Base-by-base conservation (phyloP, 2,797 vertebrate species). In the Lagodon rhomboides region DNA sequence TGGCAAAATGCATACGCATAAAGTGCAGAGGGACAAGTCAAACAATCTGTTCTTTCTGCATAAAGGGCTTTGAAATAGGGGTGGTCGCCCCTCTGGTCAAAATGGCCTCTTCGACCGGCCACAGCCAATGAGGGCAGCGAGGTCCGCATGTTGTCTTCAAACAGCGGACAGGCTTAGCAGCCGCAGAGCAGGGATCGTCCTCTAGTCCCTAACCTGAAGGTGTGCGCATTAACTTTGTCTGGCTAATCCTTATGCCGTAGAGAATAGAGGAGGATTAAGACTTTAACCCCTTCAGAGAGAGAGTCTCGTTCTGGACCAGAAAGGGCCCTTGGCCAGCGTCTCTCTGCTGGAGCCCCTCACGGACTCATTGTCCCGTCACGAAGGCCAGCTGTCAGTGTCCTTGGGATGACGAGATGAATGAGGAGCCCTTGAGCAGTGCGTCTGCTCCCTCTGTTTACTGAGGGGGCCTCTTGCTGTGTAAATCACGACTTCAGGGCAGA, bases 361-460 rank as follows among this genome's bases (percentile, higher is more conserved):
- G 55, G 77, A 61, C 79, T 89, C 85, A 88, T 94, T 93, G 92
- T 94, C 88, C 89, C 43, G 25, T 87, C 87, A 85, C 80, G 82
- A 89, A 88, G 92, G 87, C 94, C 95, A 96, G 95, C 95, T 95
- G 95, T 94, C 93, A 85, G 75, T 81, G 86, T 93, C 84, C 81
- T 79, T 69, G 68, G 82, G 86, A 92, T 74, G 87, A 85, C 16
- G 70, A 83, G 89, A 89, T 86, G 86, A 92, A 91, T 83, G 77
- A 87, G 86, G 85, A 87, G 82, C 90, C 90, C 85, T 89, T 84
- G 86, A 86, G 84, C 88, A 70, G 76, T 69, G 47, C 63, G 86
- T 93, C 92, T 94, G 91, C 85, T 90, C 84, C 85, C 75, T 91
- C 85, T 93, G 89, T 93, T 92, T 91, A 82, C 80, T 17, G 49